These are phyloP conservation scores for Nyctibius grandis DNA, from an alignment of 2,797 vertebrate species.

Conservation along the genomic window DNA sequence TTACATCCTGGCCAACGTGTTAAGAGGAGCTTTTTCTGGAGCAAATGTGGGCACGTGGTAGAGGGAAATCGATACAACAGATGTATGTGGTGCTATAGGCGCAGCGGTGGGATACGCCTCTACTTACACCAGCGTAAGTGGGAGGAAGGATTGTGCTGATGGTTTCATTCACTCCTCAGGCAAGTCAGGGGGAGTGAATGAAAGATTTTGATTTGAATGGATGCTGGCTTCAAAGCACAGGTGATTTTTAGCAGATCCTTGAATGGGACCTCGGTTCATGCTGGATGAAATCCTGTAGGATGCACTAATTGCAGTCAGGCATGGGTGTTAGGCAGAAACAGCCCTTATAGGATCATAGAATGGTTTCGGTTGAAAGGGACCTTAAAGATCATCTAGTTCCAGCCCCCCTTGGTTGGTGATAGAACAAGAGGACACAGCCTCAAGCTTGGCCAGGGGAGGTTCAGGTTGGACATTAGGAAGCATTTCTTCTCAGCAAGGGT, in stretches of 20 bases:
- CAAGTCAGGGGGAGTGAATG: not conserved
- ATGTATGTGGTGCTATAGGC: not conserved
- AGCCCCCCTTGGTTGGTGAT: too few relatives aligned
- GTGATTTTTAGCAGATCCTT: not conserved
- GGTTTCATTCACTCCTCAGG: not conserved
- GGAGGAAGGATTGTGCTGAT: not conserved
- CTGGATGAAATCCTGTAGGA: not conserved
- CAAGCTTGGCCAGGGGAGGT: too few relatives aligned
- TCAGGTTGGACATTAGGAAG: too few relatives aligned
- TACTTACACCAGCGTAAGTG: not conserved
- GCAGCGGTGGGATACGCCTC: accelerated
- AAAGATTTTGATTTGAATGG: not conserved
- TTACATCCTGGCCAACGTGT: not conserved
- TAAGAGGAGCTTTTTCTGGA: not conserved
- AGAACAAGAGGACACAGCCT: too few relatives aligned
- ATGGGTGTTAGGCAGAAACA: not conserved
- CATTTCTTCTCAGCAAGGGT: too few relatives aligned
- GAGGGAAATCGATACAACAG: not conserved
- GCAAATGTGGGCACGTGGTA: accelerated
- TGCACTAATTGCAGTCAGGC: not conserved
- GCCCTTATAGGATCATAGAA: too few relatives aligned
- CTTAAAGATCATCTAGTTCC: too few relatives aligned
- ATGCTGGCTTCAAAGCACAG: not conserved
- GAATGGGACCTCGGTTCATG: not conserved
- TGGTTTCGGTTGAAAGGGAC: too few relatives aligned